Conservation (phyloP, 1,140 invertebrate species). For the Zeugodacus cucurbitae region DNA sequence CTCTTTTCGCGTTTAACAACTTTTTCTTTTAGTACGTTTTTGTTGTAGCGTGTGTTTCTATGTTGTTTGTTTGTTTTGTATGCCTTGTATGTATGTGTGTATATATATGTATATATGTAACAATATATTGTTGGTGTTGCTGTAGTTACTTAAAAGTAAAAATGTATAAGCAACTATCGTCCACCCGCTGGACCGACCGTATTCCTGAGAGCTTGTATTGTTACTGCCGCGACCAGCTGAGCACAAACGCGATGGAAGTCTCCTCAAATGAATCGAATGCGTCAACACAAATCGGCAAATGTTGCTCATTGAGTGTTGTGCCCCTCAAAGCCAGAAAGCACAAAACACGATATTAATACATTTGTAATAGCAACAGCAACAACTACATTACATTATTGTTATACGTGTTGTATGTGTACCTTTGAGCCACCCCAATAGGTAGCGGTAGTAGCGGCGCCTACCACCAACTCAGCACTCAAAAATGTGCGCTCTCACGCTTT, state of each 20-base stretch:
- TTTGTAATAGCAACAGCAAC: background rate
- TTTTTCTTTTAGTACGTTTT: background rate
- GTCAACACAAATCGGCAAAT: background rate
- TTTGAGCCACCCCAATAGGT: background rate
- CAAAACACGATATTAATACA: background rate
- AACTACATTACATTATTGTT: background rate
- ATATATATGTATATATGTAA: background rate
- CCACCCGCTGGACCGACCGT: conserved; percentile 29
- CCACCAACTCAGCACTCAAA: background rate
- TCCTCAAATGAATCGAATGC: no score
- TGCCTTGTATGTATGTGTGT: background rate
- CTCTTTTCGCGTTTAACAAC: background rate
- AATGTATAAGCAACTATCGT: conserved; percentile 40
- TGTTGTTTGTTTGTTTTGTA: background rate
- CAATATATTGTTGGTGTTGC: conserved; percentile 39
- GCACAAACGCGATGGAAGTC: background rate
- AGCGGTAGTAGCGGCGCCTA: background rate
- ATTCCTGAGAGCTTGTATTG: conserved; percentile 36
- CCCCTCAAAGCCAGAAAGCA: background rate
- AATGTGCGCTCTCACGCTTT: background rate
- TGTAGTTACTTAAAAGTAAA: conserved; percentile 29
- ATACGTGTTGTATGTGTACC: background rate
- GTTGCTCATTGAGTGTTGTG: background rate
- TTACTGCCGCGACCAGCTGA: background rate
- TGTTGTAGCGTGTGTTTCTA: background rate